A percentile compares a stretch with the other conserved stretches of the same genome.
These are phyloP conservation scores for Molossus alvarezi DNA, from an alignment of 2,797 vertebrate species.

Conservation along the genomic window DNA sequence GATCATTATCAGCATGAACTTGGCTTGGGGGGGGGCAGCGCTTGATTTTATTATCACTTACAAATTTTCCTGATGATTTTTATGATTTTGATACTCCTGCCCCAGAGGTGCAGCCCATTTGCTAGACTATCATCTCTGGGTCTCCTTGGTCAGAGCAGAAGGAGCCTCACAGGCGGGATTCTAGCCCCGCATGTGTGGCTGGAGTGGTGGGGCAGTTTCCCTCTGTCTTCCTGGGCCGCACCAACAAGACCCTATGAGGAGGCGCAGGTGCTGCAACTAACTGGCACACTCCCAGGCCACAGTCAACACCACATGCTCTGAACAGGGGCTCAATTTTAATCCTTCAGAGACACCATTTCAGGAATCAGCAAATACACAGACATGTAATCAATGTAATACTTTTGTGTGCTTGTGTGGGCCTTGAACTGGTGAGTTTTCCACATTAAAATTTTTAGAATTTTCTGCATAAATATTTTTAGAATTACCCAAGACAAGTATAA, in stretches of 20 bases:
- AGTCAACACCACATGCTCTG: constrained; percentile 80
- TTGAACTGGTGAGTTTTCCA: constrained; percentile 60
- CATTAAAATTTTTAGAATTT: constrained; percentile 68
- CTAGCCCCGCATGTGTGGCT: constrained; percentile 67
- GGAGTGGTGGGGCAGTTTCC: constrained; percentile 70
- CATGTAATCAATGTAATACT: constrained; percentile 73
- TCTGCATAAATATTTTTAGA: constrained; percentile 74
- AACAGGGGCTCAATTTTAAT: constrained; percentile 87
- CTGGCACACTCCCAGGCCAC: constrained; percentile 84
- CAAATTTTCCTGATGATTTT: neutral
- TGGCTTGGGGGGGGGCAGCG: neutral
- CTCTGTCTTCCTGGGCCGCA: constrained; percentile 78
- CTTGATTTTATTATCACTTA: constrained; percentile 70
- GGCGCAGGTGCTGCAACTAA: constrained; percentile 87
- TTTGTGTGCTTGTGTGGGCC: constrained; percentile 33
- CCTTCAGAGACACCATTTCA: constrained; percentile 85
- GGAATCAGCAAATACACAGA: constrained; percentile 74
- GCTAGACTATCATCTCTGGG: constrained; percentile 77
- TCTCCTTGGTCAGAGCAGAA: constrained; percentile 76
- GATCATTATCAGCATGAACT: constrained; percentile 7
- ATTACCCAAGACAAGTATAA: constrained; percentile 68
- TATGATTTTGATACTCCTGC: constrained; percentile 19
- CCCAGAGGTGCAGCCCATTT: constrained; percentile 75
- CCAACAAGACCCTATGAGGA: constrained; percentile 84
- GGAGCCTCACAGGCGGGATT: constrained; percentile 76